Conservation (phyloP, 2,888 invertebrate species). For the Myopa tessellatipennis region DNA sequence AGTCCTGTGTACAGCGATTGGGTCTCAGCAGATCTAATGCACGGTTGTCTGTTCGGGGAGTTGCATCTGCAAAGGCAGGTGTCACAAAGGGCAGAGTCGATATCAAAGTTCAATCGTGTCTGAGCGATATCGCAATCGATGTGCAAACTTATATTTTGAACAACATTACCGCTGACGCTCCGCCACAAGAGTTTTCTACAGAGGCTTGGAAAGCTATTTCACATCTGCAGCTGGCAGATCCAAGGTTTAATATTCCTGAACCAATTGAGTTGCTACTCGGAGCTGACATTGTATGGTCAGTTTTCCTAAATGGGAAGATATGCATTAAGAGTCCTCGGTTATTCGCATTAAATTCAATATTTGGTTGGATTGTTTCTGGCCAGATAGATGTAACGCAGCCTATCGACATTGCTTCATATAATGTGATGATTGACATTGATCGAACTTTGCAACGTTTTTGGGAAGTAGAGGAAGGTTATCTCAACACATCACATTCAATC, state of each 20-base stretch:
- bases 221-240: too few relatives aligned
- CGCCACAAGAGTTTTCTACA: slow-evolving; percentile 1
- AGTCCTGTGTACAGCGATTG: slow-evolving; percentile 24
- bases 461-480: slow-evolving; percentile 21
- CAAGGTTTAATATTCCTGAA: neutral
- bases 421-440: slow-evolving; percentile 8
- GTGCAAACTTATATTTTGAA: slow-evolving; percentile 28
- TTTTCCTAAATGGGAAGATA: too few relatives aligned
- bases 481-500: neutral
- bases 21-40: slow-evolving; percentile 18
- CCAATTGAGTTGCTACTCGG: neutral
- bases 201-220: neutral
- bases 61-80: slow-evolving; percentile 16
- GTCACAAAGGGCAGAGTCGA: slow-evolving; percentile 17
- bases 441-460: slow-evolving; percentile 17
- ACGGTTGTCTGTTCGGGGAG: slow-evolving; percentile 4
- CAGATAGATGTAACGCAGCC: neutral
- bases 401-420: slow-evolving; percentile 1
- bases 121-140: neutral
- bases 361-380: neutral
- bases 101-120: slow-evolving; percentile 9
- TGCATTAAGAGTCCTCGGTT: too few relatives aligned
- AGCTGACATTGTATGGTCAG: too few relatives aligned
- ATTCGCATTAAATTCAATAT: too few relatives aligned
- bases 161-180: slow-evolving; percentile 25